Conservation (phyloP, 2,888 invertebrate genomes). For the Ichneumoninae sp. region DNA sequence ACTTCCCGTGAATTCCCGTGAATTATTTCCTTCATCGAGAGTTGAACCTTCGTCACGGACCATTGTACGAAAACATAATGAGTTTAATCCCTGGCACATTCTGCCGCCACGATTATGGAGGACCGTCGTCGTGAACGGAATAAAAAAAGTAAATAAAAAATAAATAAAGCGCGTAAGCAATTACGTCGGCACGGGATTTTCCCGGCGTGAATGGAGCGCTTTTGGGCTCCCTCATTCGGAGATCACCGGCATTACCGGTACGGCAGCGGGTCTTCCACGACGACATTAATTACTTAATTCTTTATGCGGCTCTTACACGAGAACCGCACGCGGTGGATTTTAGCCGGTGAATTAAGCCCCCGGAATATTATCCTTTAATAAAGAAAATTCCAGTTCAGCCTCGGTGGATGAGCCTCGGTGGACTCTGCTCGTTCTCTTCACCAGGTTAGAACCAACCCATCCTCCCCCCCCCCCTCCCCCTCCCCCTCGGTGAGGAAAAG, state of each 20-base stretch:
- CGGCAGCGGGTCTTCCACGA: slow-evolving; percentile 30
- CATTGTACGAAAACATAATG: slow-evolving; percentile 42
- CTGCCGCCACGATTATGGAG: background rate
- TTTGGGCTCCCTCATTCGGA: background rate
- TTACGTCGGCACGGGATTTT: slow-evolving; percentile 33
- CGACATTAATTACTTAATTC: slow-evolving; percentile 68
- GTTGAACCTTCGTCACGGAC: slow-evolving; percentile 7
- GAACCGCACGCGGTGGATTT: slow-evolving; percentile 64
- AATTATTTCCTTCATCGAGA: background rate
- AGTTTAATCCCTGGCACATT: background rate
- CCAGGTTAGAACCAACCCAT: slow-evolving; percentile 21
- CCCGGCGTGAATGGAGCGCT: slow-evolving; percentile 24
- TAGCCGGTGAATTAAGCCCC: slow-evolving; percentile 71
- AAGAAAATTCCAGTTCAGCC: slow-evolving; percentile 73
- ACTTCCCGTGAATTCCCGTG: no score
- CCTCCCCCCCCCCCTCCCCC: slow-evolving; percentile 18
- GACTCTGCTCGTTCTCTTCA: slow-evolving; percentile 48
- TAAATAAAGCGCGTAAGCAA: slow-evolving; percentile 3
- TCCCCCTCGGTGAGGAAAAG: slow-evolving; percentile 9
- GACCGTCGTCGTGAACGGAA: background rate
- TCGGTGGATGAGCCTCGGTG: slow-evolving; percentile 62
- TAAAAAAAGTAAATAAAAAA: slow-evolving; percentile 4
- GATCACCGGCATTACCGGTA: slow-evolving; percentile 18
- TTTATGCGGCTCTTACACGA: slow-evolving; percentile 68
- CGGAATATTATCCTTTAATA: slow-evolving; percentile 79